A percentile compares a stretch with the other conserved stretches of the same genome.
These are phyloP conservation scores for Notiomystis cincta DNA, from an alignment of 2,113 vertebrate species.

Conservation along the genomic window DNA sequence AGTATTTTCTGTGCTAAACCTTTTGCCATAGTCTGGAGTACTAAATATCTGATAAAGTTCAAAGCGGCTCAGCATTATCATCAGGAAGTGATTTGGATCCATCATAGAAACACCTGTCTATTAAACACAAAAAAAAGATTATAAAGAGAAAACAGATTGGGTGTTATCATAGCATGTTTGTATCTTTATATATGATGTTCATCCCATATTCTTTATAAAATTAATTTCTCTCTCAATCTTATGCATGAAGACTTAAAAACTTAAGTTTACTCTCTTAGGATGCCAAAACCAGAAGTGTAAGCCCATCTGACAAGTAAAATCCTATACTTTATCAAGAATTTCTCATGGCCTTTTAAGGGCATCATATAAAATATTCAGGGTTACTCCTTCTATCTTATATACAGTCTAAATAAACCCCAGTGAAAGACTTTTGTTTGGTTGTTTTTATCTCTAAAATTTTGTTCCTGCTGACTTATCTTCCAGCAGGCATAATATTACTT, in stretches of 20 bases:
- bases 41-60: constrained; percentile 95
- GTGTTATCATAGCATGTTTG: background rate
- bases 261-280: background rate
- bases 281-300: background rate
- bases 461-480: background rate
- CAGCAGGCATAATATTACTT: background rate
- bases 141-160: background rate
- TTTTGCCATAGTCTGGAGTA: constrained; percentile 87
- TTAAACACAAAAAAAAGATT: background rate
- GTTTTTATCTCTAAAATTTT: background rate
- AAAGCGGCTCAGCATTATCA: constrained; percentile 94
- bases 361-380: background rate
- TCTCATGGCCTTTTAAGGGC: background rate
- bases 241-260: background rate
- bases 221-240: background rate
- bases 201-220: background rate
- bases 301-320: background rate
- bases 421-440: background rate
- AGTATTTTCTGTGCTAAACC: constrained; percentile 82
- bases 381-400: background rate
- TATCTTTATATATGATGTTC: background rate
- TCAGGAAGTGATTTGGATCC: constrained; percentile 98
- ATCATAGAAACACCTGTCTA: constrained; percentile 97
- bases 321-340: background rate
- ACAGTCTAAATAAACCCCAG: background rate